Conservation (phyloP, 2,113 vertebrate species). For the Ciconia maguari region DNA sequence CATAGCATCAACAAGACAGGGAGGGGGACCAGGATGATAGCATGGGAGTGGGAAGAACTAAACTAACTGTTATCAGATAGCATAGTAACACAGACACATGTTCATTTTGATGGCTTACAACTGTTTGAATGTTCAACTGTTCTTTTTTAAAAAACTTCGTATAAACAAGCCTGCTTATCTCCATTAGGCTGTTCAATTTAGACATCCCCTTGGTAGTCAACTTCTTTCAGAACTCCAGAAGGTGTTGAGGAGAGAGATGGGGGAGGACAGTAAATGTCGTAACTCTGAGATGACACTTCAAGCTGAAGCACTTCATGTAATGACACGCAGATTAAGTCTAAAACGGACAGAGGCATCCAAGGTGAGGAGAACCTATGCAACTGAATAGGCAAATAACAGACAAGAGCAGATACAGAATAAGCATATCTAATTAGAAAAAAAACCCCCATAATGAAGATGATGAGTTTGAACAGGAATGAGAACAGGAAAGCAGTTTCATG, state of each 20-base stretch:
- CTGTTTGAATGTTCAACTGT: background rate
- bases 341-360: background rate
- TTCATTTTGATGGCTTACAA: background rate
- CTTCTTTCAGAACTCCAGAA: background rate
- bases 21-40: fast-evolving
- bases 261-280: background rate
- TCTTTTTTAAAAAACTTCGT: background rate
- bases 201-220: background rate
- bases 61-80: background rate
- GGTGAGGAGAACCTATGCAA: background rate
- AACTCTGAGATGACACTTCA: background rate
- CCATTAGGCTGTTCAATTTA: background rate
- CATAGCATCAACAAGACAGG: background rate
- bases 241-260: background rate
- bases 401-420: background rate
- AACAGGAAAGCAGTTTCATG: background rate
- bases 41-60: background rate
- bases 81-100: fast-evolving
- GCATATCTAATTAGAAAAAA: background rate
- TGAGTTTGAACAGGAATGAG: background rate
- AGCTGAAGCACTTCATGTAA: background rate
- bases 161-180: background rate
- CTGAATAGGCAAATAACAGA: background rate
- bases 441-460: background rate
- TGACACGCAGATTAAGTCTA: background rate